Percentiles rank a stretch among this genome's conserved stretches.
phyloP scores from a whole-genome alignment of 2,797 vertebrate species.

The Podarcis siculus region DNA sequence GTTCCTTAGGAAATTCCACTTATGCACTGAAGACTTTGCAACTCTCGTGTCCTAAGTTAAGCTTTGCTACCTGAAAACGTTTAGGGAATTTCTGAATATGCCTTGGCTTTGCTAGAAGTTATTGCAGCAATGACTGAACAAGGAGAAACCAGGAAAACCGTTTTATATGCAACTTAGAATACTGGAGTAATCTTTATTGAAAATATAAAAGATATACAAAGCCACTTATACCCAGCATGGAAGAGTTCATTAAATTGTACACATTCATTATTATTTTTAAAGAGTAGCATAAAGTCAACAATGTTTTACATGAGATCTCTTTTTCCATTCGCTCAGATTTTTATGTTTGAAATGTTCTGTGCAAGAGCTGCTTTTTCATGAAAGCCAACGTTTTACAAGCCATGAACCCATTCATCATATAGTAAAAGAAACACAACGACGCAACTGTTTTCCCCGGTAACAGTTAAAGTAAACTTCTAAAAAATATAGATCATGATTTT shows the following conservation, averaged over 20 bases:
- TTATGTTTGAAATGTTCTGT: constrained; percentile 84
- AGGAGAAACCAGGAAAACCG: constrained; percentile 66
- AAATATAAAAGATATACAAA: constrained; percentile 78
- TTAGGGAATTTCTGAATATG: not conserved
- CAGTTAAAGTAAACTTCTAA: constrained; percentile 80
- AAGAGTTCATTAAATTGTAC: constrained; percentile 76
- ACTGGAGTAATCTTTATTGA: constrained; percentile 78
- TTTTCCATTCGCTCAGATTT: constrained; percentile 61
- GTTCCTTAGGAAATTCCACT: not conserved
- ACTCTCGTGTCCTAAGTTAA: not conserved
- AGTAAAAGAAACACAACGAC: constrained; percentile 79
- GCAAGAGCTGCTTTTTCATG: constrained; percentile 81
- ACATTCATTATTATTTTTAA: constrained; percentile 63
- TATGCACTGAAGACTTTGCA: not conserved
- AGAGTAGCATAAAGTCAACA: constrained; percentile 70
- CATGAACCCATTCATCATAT: constrained; percentile 78
- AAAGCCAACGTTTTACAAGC: constrained; percentile 74
- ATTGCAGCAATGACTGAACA: constrained; percentile 50
- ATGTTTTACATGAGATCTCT: constrained; percentile 69
- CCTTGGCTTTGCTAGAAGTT: constrained; percentile 18
- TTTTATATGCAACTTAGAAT: constrained; percentile 72
- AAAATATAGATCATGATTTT: constrained; percentile 64
- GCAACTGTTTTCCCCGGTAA: constrained; percentile 79
- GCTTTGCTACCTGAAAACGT: not conserved
- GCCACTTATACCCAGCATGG: constrained; percentile 75